Evolutionary conservation across 2,113 vertebrate species (phyloP), one percentile per base, ranked within the genome.

Genomic region (Callionymus lyra): DNA sequence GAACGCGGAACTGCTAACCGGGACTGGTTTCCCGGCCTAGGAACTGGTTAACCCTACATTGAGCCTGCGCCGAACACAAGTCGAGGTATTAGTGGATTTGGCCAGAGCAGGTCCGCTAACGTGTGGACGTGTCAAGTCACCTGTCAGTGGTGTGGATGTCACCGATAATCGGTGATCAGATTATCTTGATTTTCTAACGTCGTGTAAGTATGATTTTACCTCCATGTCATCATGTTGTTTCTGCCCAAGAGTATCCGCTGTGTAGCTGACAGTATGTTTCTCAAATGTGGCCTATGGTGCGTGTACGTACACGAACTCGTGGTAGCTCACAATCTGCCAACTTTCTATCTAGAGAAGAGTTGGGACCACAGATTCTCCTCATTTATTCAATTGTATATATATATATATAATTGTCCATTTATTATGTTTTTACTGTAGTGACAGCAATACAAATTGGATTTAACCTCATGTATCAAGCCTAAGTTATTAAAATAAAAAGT

Each of bases 131-230:
- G 71, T 61, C 44, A 59, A 67, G 67, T 71, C 72, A 58, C 41
- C 63, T 53, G 57, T 59, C 61, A 66, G 50, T 38, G 65, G 60
- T 74, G 68, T 81, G 76, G 70, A 83, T 72, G 76, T 74, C 72
- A 66, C 80, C 70, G 48, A 58, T 57, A 61, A 55, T 50, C 53
- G 35, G 31, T 54, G 48, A 45, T 49, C 34, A 50, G 19, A 59
- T 38, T 18, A 55, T 19, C 71, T 59, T 74, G 79, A 63, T 82
- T 77, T 78, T 79, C 80, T 82, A 77, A 72, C 71, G 53, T 54
- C 44, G 54, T 59, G 82, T 85, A 50, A 84, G 84, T 84, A 63
- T 19, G 34, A 2, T 2, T 2, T 27, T 6, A 11, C 16, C 39
- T 44, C 9, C 16, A 19, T 2, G 12, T 3, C 6, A 19, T 44